A percentile compares a stretch with the other conserved stretches of the same genome.
These are phyloP conservation scores for Gymnocephalus cernua DNA, from an alignment of 2,113 vertebrate species.

Conservation along the genomic window DNA sequence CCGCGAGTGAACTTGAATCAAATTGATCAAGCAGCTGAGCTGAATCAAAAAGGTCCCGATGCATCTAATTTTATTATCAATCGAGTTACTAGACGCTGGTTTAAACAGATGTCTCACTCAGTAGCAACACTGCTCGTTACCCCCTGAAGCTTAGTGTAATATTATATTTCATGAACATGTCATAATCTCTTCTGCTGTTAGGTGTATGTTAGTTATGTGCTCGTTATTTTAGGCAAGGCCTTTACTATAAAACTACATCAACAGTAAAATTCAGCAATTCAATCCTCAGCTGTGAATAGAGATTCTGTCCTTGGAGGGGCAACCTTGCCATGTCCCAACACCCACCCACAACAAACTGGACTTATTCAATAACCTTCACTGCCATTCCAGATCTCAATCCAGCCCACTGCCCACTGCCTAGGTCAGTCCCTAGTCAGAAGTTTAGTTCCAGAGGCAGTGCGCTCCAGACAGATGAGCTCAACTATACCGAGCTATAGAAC, in stretches of 20 bases:
- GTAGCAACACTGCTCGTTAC: background rate
- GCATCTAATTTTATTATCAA: background rate
- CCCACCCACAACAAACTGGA: background rate
- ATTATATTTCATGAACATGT: background rate
- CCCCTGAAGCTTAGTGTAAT: background rate
- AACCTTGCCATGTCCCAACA: background rate
- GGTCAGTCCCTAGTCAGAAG: background rate
- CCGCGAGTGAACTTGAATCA: background rate
- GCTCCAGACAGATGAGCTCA: background rate
- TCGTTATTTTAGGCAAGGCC: background rate
- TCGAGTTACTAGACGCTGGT: background rate
- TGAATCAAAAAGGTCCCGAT: background rate
- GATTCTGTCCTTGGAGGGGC: background rate
- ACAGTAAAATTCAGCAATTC: background rate
- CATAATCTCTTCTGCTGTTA: background rate
- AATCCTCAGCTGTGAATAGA: background rate
- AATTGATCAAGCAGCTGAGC: background rate
- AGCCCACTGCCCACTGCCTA: background rate
- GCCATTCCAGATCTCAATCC: background rate
- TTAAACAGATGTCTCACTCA: background rate
- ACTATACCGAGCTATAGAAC: background rate
- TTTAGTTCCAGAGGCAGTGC: background rate
- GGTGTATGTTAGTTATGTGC: background rate
- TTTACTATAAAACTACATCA: background rate
- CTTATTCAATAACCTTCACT: background rate